Base-by-base conservation (phyloP, 2,113 vertebrate genomes). In the Dicrurus megarhynchus region DNA sequence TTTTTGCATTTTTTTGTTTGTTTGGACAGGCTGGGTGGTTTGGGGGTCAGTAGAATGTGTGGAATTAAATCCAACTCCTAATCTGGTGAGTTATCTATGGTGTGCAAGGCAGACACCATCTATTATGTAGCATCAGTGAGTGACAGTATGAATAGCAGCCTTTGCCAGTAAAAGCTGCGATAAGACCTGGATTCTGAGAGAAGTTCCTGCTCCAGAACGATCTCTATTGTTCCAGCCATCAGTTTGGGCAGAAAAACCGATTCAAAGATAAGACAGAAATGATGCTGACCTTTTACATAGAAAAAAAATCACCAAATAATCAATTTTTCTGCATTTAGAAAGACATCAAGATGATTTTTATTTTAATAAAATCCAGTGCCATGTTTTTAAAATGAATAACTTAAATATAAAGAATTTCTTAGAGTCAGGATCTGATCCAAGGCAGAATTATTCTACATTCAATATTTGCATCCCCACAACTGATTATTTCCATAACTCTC, bases 111-210 rank as follows among this genome's bases (percentile, higher is more conserved):
- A 94, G 96, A 94, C 97, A 89, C 94, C 97, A 98, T 98, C 97
- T 97, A 98, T 98, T 98, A 98, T 98, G 95, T 30, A 73, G 91
- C 93, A 92, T 85, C 95, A 70, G 90, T 97, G 98, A 98, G 93
- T 98, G 98, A 97, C 95, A 97, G 94, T 82, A 86, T 98, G 98
- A 99, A 97, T 98, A 98, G 98, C 98, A 98, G 98, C 74, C 96
- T 93, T 97, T 98, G 97, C 98, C 97, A 98, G 97, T 97, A 95
- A 97, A 91, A 90, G 73, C 65, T 0, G 11, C 0, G 98, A 99
- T 99, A 99, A 99, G 98, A 88, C 89, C 71, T 73, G 90, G 81
- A 81, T 89, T 96, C 93, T 92, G 87, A 93, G 94, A 94, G 96
- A 97, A 96, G 95, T 97, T 94, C 91, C 94, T 90, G 86, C 96